Conservation (phyloP, 2,113 vertebrate genomes). For the Alaudala cheleensis region DNA sequence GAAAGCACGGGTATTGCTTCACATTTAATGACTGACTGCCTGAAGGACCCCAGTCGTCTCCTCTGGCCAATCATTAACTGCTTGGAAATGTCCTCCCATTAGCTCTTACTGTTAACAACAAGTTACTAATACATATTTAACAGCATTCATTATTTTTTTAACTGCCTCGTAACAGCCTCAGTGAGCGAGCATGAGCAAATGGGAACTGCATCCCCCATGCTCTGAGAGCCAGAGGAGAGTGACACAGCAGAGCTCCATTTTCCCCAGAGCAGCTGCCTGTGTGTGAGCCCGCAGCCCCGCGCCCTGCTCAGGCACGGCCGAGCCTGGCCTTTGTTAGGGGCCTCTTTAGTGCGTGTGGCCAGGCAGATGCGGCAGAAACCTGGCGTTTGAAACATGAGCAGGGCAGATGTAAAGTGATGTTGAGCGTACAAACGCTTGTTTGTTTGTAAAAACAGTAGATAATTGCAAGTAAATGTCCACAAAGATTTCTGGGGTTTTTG, state of each 20-base stretch:
- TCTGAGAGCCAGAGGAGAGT: not conserved
- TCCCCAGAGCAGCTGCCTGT: not conserved
- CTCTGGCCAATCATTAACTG: slow-evolving; percentile 44
- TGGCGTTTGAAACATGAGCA: not conserved
- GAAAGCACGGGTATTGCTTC: slow-evolving; percentile 16
- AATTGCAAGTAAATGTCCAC: not conserved
- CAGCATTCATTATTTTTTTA: slow-evolving; percentile 24
- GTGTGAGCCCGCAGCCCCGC: fast-evolving
- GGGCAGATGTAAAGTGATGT: not conserved
- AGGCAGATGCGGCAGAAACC: not conserved
- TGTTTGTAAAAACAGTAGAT: not conserved
- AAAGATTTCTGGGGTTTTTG: not conserved
- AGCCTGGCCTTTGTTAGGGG: not conserved
- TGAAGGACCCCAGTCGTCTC: slow-evolving; percentile 1
- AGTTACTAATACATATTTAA: slow-evolving; percentile 24
- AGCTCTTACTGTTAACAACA: slow-evolving; percentile 35
- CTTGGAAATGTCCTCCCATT: slow-evolving; percentile 14
- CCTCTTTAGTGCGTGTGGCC: fast-evolving
- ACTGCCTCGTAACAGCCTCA: not conserved
- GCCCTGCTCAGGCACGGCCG: too few relatives aligned
- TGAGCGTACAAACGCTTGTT: not conserved
- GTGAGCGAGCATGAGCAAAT: not conserved
- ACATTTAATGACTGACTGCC: not conserved
- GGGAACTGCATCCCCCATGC: not conserved
- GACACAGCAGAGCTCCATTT: not conserved